A percentile compares a stretch with the other conserved stretches of the same genome.
Conservation (phyloP, 2,797 vertebrate species). For the Lemur catta region DNA sequence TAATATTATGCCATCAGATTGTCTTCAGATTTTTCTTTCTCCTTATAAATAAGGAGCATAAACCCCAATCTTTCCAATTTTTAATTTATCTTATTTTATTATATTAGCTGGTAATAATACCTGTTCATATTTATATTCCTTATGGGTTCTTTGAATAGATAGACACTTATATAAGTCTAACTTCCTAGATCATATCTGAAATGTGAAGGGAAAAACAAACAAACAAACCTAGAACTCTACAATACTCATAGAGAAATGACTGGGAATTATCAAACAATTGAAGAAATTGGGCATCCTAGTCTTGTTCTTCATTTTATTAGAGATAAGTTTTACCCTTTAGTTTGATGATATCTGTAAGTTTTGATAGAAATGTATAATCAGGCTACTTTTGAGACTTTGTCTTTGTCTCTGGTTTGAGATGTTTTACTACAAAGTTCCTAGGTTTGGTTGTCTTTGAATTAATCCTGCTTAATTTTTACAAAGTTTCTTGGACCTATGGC, state of each 20-base stretch:
- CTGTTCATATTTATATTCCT: not conserved
- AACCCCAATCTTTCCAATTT: not conserved
- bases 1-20: not conserved
- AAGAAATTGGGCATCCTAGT: not conserved
- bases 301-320: not conserved
- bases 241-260: not conserved
- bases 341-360: not conserved
- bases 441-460: not conserved
- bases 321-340: not conserved
- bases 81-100: not conserved
- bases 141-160: not conserved
- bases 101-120: not conserved
- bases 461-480: not conserved
- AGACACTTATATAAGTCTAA: not conserved
- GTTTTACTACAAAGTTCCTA: not conserved
- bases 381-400: not conserved
- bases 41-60: not conserved
- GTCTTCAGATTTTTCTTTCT: not conserved
- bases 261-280: not conserved
- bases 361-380: not conserved
- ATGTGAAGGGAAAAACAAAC: not conserved
- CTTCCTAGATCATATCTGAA: not conserved
- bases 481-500: not conserved
- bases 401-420: not conserved
- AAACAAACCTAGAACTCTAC: not conserved